These are phyloP conservation scores for Drosophila teissieri DNA, from an alignment of 1,140 invertebrate species.

Conservation along the genomic window DNA sequence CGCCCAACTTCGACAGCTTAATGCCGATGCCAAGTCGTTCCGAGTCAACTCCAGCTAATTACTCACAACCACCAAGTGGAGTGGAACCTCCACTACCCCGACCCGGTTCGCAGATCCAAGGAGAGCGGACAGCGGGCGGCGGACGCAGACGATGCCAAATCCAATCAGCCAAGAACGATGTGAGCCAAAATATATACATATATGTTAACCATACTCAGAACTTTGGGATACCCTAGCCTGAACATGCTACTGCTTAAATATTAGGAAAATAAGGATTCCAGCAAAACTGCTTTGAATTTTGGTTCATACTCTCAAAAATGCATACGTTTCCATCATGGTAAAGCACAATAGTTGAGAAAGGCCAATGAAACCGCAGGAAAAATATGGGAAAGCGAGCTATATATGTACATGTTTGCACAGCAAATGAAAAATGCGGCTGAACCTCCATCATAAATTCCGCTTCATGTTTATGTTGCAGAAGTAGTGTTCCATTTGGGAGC, in stretches of 20 bases:
- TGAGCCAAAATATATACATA: background rate
- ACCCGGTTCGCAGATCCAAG: conserved; percentile 14
- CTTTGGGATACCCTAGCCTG: conserved; percentile 12
- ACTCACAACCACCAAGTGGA: conserved; percentile 45
- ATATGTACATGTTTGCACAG: background rate
- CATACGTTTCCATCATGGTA: background rate
- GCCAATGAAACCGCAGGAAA: conserved; percentile 8
- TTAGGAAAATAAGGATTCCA: no score
- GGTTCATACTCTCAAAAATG: background rate
- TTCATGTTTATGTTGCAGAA: conserved; percentile 10
- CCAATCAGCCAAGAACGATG: conserved; percentile 51
- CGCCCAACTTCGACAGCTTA: conserved; percentile 54
- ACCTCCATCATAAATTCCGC: conserved; percentile 27
- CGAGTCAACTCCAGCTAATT: conserved; percentile 60
- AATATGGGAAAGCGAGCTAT: background rate
- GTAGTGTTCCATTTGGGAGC: background rate
- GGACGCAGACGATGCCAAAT: conserved; percentile 57
- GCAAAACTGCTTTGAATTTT: no score
- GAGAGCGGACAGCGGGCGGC: conserved; percentile 45
- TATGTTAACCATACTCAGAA: no score
- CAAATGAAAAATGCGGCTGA: background rate
- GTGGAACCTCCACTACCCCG: no score
- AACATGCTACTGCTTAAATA: no score
- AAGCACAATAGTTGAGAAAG: background rate
- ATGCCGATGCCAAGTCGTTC: conserved; percentile 50